Base-by-base conservation (phyloP, 2,888 invertebrate genomes). In the Micoletzkya japonica region DNA sequence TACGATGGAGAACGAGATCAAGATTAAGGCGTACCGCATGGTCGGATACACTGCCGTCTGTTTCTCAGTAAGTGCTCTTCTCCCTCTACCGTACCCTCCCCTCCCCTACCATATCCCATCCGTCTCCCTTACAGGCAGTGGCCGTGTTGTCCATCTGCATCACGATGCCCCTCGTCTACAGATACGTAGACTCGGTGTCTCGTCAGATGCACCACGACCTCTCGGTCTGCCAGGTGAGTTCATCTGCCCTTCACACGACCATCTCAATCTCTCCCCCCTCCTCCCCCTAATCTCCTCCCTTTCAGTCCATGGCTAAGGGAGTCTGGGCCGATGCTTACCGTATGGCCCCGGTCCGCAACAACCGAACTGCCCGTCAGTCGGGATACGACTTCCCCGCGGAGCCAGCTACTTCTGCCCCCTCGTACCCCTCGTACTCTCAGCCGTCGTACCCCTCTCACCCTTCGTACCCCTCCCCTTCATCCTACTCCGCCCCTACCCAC, bases 1-100 rank as follows among this genome's bases (percentile, higher is more conserved):
- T 17, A 49, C 58, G 44, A 68, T 68, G 68, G 68, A 68, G 68
- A 68, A 68, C 68, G 68, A 68, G 49, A 68, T 68, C 68, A 68
- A 68, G 68, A 68, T 68, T 57, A 57, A 58, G 57, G 68, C 68
- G 26, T 68, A 68, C 26, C 68, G 68, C 32, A 58, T 68, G 57
- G 68, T 68, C 14, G 68, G 68, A 3, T 68, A 68, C 58, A 58
- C 68, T 20, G 68, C 68, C 57, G 57, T 68, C 57, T 58, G 57
- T 49, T 68, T 68, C 68, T 68, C 68, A n/a, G 68, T 66, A 2
- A 54, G 64, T 66, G 28, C 30, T 10, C 24, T 28, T 28, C 10
- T n/a, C n/a, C n/a, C n/a, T n/a, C n/a, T n/a, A n/a, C n/a, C n/a
- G n/a, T n/a, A n/a, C n/a, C n/a, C n/a, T n/a, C n/a, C n/a, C n/a